Evolutionary conservation across 2,113 vertebrate species (phyloP).

Genomic region (Pseudois nayaur): DNA sequence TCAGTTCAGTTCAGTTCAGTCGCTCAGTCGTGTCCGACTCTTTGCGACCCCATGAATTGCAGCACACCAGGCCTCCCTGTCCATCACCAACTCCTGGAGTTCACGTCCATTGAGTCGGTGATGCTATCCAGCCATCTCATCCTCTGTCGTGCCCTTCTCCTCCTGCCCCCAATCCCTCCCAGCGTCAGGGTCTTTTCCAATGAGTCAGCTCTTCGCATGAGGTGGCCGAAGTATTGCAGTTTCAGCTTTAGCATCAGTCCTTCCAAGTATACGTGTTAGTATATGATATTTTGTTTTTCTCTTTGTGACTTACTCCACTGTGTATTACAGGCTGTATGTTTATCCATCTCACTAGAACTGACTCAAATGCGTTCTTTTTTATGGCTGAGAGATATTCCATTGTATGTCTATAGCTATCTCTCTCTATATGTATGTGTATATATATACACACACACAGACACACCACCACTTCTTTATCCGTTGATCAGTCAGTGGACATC

Average conservation of each 20-base stretch:
- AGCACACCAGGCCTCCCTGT: too few relatives aligned
- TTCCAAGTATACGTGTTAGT: background rate
- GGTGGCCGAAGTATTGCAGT: too few relatives aligned
- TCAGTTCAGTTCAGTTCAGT: too few relatives aligned
- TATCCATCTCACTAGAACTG: background rate
- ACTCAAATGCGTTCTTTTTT: background rate
- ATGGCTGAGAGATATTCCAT: background rate
- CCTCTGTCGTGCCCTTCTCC: too few relatives aligned
- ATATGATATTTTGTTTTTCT: background rate
- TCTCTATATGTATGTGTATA: rapidly evolving
- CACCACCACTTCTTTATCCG: background rate
- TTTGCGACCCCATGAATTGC: rapidly evolving
- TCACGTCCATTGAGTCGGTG: too few relatives aligned
- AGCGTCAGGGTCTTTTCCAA: too few relatives aligned
- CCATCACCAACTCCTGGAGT: too few relatives aligned
- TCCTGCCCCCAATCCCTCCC: too few relatives aligned
- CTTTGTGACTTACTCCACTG: background rate
- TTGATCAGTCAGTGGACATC: background rate
- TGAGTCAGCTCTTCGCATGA: too few relatives aligned
- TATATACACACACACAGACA: background rate
- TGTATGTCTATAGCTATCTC: background rate
- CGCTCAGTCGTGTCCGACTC: rapidly evolving
- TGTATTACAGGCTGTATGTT: background rate
- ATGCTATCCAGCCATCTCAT: too few relatives aligned
- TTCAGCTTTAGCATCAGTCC: too few relatives aligned